These are phyloP conservation scores for Sarcophaga subvicina DNA, from an alignment of 2,888 invertebrate genomes.

Conservation along the genomic window DNA sequence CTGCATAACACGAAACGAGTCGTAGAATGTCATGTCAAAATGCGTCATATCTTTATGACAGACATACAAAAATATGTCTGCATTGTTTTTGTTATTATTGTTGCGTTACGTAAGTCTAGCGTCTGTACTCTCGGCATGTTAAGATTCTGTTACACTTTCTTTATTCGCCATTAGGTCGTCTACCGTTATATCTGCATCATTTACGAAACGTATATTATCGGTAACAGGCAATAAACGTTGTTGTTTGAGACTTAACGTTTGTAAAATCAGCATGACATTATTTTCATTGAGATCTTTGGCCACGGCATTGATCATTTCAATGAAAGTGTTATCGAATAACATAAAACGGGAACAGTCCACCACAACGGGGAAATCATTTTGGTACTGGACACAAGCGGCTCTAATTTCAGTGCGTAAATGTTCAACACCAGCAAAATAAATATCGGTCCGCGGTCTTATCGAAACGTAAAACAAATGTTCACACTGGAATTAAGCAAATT, in stretches of 20 bases:
- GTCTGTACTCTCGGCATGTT: neutral
- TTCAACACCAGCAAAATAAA: conserved; percentile 88
- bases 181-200: conserved; percentile 66
- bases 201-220: conserved; percentile 73
- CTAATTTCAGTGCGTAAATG: conserved; percentile 84
- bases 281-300: conserved; percentile 83
- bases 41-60: no score
- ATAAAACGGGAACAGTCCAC: conserved; percentile 86
- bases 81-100: neutral
- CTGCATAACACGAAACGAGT: no score
- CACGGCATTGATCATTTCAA: conserved; percentile 85
- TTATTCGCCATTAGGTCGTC: conserved; percentile 54
- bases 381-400: conserved; percentile 82
- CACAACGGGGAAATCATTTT: conserved; percentile 83
- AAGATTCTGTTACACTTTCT: conserved; percentile 11
- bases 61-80: neutral
- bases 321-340: conserved; percentile 87
- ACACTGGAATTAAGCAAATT: conserved; percentile 77
- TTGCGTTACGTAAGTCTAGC: conserved; percentile 16
- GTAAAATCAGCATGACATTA: conserved; percentile 82
- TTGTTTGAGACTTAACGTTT: conserved; percentile 73
- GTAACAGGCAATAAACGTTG: conserved; percentile 73
- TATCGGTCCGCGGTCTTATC: conserved; percentile 85
- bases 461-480: conserved; percentile 83
- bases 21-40: no score